Base-by-base conservation (phyloP, 2,888 invertebrate species). In the Brachyptera risi region DNA sequence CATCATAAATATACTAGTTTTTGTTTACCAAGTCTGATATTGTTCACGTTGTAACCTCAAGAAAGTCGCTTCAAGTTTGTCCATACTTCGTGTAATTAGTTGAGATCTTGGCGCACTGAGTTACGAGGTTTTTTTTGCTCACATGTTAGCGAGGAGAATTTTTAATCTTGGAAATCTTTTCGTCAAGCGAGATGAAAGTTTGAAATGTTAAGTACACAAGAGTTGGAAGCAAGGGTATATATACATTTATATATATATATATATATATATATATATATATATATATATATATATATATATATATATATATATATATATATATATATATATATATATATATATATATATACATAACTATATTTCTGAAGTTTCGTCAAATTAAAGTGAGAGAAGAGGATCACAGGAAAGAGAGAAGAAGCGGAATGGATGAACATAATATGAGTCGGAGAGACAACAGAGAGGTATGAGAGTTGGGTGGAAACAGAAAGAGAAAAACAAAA, bases 151-250 rank as follows among this genome's bases (percentile, higher is more conserved):
- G 49, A 23, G 24, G 1, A 3, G 26, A 15, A 42, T 17, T 51
- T 51, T 51, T 51, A 51, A 51, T 51, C 50, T 51, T n/a, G 31
- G 19, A 51, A 51, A 51, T 51, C 50, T 27, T 31, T 26, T 27
- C 42, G 17, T 11, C 24, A 27, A 26, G 31, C 27, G 27, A 51
- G 50, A 26, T 51, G 50, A 51, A 51, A 51, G 50, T 26, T 26
- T 26, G 27, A 27, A 51, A 42, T 31, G 50, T 51, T 51, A 27
- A 51, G 31, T 24, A 26, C 26, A 13, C 27, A 49, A 51, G 27
- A 26, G 17, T 31, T 51, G 50, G 50, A 15, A 27, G 31, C 50
- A n/a, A n/a, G n/a, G n/a, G n/a, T n/a, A n/a, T n/a, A n/a, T n/a
- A n/a, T n/a, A n/a, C n/a, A n/a, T n/a, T n/a, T n/a, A n/a, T n/a